Percentiles rank a stretch among this genome's conserved stretches.
phyloP scores from a whole-genome alignment of 2,797 vertebrate genomes.

The Gambusia yucatana region DNA sequence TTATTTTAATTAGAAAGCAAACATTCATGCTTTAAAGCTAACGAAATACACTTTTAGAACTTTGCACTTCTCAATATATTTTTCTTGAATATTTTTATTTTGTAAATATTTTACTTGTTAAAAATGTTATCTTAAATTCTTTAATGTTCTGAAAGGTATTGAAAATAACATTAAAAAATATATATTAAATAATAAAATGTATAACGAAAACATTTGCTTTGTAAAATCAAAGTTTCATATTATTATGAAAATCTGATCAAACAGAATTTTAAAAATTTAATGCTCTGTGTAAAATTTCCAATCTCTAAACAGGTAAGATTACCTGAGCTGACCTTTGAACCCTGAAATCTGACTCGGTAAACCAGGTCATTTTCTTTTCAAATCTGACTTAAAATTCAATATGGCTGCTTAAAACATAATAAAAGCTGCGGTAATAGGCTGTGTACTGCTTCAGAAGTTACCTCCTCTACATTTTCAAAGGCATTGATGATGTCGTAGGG shows the following conservation, averaged over 20 bases:
- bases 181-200: background rate
- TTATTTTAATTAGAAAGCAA: background rate
- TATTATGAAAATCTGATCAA: background rate
- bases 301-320: background rate
- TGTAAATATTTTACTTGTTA: background rate
- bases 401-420: background rate
- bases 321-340: background rate
- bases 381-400: background rate
- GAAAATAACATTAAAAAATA: background rate
- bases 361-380: background rate
- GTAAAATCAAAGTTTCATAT: background rate
- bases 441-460: constrained; percentile 48
- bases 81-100: background rate
- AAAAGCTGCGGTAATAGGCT: background rate
- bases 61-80: background rate
- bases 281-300: background rate
- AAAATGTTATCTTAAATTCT: background rate
- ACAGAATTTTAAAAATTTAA: background rate
- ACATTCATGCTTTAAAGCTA: background rate
- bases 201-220: background rate
- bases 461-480: constrained; percentile 96
- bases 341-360: background rate
- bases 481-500: constrained; percentile 99
- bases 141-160: background rate
- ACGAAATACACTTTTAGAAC: background rate